These are phyloP conservation scores for Lytechinus pictus DNA, from an alignment of 35 echinoderm and acorn worm species.

Conservation along the genomic window DNA sequence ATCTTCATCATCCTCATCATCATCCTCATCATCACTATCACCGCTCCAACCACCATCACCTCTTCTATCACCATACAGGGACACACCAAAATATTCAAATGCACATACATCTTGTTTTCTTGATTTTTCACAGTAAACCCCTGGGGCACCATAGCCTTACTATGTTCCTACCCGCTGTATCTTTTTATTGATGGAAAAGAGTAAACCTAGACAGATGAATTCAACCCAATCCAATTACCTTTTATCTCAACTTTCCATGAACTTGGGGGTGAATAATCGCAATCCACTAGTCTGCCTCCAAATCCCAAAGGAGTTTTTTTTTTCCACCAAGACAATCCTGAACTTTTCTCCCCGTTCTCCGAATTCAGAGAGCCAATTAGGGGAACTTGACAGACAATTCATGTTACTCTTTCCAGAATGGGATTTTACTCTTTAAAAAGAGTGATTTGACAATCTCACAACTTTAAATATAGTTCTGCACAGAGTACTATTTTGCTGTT, in stretches of 20 bases:
- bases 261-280: neutral
- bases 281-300: neutral
- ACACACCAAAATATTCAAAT: neutral
- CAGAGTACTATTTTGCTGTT: neutral
- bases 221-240: constrained; percentile 18
- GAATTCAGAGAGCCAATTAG: neutral
- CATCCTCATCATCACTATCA: constrained; percentile 32
- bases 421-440: neutral
- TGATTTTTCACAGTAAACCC: neutral
- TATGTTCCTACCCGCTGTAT: neutral
- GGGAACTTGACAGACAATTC: neutral
- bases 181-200: neutral
- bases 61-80: neutral
- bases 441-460: neutral
- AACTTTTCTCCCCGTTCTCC: neutral
- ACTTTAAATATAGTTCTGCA: neutral
- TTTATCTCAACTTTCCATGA: neutral
- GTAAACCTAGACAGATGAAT: constrained; percentile 18
- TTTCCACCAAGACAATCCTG: no score
- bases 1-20: constrained; percentile 22
- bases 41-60: neutral
- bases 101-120: neutral
- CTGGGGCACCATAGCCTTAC: neutral
- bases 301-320: neutral
- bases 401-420: neutral